Conservation (phyloP, 1,140 invertebrate species). For the Cataglyphis hispanica region DNA sequence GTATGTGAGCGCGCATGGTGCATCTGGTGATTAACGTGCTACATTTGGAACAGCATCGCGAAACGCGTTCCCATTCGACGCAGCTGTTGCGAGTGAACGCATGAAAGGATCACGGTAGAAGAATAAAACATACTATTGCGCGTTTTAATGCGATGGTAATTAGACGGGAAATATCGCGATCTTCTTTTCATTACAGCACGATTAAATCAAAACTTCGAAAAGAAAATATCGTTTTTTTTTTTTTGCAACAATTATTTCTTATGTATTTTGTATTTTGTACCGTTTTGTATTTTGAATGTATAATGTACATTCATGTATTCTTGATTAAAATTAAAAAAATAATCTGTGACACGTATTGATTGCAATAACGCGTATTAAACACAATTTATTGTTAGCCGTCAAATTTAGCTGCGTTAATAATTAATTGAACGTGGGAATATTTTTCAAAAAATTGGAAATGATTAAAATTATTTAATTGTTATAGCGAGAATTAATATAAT, state of each 20-base stretch:
- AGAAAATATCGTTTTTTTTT: background rate
- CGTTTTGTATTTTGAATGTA: too few relatives aligned
- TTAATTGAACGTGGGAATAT: background rate
- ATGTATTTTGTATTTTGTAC: background rate
- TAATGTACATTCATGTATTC: too few relatives aligned
- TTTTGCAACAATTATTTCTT: background rate
- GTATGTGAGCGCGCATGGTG: background rate
- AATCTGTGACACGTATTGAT: background rate
- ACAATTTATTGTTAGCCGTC: background rate
- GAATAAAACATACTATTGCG: conserved; percentile 1
- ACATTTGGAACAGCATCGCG: background rate
- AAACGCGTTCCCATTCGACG: background rate
- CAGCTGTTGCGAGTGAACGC: background rate
- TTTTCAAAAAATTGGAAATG: background rate
- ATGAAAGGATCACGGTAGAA: background rate
- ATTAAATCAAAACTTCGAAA: background rate
- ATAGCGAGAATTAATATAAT: background rate
- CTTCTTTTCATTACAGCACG: background rate
- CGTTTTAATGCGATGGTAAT: conserved; percentile 15
- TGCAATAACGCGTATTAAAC: background rate
- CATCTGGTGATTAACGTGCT: background rate
- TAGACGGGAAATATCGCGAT: conserved; percentile 1
- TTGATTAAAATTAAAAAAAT: too few relatives aligned
- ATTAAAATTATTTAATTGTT: background rate
- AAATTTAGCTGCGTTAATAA: background rate